Percentiles rank a stretch among this genome's conserved stretches.
These are phyloP conservation scores for Ispidina lecontei DNA, from an alignment of 2,797 vertebrate species.

Conservation along the genomic window DNA sequence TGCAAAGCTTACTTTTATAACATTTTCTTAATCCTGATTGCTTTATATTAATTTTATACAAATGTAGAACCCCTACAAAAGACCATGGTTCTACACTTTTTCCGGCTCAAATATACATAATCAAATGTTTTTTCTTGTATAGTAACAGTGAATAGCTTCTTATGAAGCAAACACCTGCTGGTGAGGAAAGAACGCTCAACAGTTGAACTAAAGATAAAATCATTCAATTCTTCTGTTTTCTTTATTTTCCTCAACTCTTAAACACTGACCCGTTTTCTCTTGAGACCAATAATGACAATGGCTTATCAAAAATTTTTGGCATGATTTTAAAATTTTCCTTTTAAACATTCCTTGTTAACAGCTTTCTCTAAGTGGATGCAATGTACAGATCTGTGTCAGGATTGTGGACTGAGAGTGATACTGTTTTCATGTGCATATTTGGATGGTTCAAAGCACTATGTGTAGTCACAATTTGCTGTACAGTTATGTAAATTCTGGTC, in stretches of 20 bases:
- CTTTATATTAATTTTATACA: slow-evolving; percentile 67
- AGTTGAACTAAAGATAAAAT: neutral
- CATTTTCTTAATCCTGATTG: slow-evolving; percentile 44
- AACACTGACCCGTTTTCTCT: neutral
- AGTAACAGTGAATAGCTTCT: neutral
- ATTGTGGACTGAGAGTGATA: neutral
- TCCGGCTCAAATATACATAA: slow-evolving; percentile 14
- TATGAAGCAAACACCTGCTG: neutral
- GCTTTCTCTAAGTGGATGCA: neutral
- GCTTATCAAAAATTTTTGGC: neutral
- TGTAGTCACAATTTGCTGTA: neutral
- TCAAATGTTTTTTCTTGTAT: slow-evolving; percentile 11
- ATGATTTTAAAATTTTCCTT: neutral
- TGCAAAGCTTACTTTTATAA: slow-evolving; percentile 50
- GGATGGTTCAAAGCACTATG: neutral
- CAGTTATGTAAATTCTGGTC: neutral
- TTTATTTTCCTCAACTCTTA: neutral
- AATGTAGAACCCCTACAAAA: slow-evolving; percentile 14
- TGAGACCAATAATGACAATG: neutral
- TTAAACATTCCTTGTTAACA: neutral
- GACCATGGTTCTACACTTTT: neutral
- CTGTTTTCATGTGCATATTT: neutral
- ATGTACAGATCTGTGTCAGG: neutral
- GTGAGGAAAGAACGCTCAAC: neutral
- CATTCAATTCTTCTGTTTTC: neutral